phyloP scores from a whole-genome alignment of 2,797 vertebrate genomes.

The Halcyon smyrnensis region DNA sequence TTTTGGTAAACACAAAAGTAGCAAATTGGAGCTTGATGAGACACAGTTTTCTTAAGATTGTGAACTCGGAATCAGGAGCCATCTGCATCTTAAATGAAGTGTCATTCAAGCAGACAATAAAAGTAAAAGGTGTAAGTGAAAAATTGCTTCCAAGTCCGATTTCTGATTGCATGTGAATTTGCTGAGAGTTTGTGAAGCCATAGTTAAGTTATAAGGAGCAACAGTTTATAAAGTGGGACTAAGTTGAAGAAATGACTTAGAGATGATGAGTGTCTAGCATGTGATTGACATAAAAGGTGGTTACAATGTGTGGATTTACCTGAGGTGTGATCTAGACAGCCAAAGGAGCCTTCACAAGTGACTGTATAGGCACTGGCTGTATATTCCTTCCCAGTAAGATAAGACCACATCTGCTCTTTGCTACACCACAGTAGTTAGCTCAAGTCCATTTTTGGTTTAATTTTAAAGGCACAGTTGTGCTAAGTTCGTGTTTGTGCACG shows the following conservation, averaged over 20 bases:
- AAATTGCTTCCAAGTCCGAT: not conserved
- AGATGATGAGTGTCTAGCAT: not conserved
- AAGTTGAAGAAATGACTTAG: not conserved
- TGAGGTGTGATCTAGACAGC: not conserved
- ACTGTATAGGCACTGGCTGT: not conserved
- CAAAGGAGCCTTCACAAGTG: not conserved
- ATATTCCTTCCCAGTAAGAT: not conserved
- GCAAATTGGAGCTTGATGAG: not conserved
- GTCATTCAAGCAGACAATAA: not conserved
- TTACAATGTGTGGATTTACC: not conserved
- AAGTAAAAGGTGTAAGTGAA: not conserved
- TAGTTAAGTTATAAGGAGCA: not conserved
- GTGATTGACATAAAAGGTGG: not conserved
- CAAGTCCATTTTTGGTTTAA: not conserved
- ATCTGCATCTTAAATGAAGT: not conserved
- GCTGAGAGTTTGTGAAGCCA: not conserved
- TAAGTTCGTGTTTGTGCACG: not conserved
- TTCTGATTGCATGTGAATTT: not conserved
- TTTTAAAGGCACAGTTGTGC: not conserved
- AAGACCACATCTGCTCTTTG: not conserved
- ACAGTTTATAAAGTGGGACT: not conserved
- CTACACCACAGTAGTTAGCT: not conserved
- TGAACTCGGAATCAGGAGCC: not conserved
- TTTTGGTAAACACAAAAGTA: not conserved
- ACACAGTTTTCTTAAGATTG: not conserved